These are phyloP conservation scores for Magallana gigas DNA, from an alignment of 1,140 invertebrate genomes.

Conservation along the genomic window DNA sequence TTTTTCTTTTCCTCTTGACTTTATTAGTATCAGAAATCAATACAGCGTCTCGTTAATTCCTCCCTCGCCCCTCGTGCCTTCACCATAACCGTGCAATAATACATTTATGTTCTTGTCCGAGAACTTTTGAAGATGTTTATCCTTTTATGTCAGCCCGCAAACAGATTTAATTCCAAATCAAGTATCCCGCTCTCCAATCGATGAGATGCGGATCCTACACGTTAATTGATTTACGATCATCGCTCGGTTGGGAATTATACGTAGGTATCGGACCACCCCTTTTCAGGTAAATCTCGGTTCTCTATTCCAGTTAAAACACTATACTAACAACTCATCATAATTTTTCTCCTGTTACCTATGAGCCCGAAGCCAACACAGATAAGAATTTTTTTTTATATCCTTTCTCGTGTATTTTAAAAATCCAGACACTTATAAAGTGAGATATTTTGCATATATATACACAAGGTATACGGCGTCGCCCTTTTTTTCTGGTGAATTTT, in stretches of 20 bases:
- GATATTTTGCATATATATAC: constrained; percentile 3
- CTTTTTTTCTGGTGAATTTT: background rate
- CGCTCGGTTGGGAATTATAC: background rate
- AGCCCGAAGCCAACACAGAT: background rate
- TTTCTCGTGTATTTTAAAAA: background rate
- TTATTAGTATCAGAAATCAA: constrained; percentile 36
- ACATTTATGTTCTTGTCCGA: constrained; percentile 26
- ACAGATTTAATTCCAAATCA: constrained; percentile 23
- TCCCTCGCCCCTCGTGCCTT: background rate
- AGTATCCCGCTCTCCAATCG: background rate
- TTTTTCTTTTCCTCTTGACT: background rate
- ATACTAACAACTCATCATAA: background rate
- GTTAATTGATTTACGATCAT: constrained; percentile 22
- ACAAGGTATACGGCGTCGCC: background rate
- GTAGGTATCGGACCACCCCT: background rate
- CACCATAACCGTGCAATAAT: constrained; percentile 6
- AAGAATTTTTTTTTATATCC: constrained; percentile 25
- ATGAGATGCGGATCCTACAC: background rate
- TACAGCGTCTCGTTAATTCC: constrained; percentile 18
- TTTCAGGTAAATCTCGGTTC: background rate
- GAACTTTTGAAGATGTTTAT: constrained; percentile 26
- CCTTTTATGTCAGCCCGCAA: constrained; percentile 9
- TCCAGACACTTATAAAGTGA: background rate
- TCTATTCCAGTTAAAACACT: background rate
- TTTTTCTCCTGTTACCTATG: background rate